Percentiles rank a stretch among this genome's conserved stretches.
Conservation (phyloP, 2,797 vertebrate genomes). For the Moxostoma hubbsi region DNA sequence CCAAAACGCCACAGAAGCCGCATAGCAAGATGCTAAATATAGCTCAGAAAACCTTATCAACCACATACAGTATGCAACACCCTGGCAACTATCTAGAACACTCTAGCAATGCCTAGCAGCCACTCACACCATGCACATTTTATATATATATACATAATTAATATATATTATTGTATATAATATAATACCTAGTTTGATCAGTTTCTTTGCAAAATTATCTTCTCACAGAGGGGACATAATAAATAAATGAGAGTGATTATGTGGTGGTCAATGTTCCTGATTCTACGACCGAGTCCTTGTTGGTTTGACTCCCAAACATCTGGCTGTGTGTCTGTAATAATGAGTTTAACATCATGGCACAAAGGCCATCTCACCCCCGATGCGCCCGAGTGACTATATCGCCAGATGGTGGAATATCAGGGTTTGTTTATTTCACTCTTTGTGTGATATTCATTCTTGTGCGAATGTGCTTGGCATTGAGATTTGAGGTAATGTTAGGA, state of each 20-base stretch:
- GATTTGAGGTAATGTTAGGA: background rate
- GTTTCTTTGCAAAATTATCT: too few relatives aligned
- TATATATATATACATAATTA: too few relatives aligned
- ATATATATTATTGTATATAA: too few relatives aligned
- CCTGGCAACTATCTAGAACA: too few relatives aligned
- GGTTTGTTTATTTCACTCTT: background rate
- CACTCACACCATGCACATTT: too few relatives aligned
- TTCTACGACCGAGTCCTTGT: background rate
- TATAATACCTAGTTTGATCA: too few relatives aligned
- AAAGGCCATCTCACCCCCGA: background rate
- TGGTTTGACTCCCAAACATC: slow-evolving; percentile 33
- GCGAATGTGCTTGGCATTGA: background rate
- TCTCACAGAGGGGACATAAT: too few relatives aligned
- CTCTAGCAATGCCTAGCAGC: background rate
- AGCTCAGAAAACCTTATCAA: too few relatives aligned
- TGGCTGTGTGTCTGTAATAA: slow-evolving; percentile 34
- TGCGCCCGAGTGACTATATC: background rate
- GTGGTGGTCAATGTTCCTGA: background rate
- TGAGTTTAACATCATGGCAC: slow-evolving; percentile 11
- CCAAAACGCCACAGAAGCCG: too few relatives aligned
- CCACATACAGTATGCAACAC: background rate
- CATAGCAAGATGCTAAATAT: too few relatives aligned
- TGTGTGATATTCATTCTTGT: background rate
- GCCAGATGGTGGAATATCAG: slow-evolving; percentile 72
- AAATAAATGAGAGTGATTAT: background rate